A percentile compares a stretch with the other conserved stretches of the same genome.
Evolutionary conservation across 2,113 vertebrate genomes (phyloP).

Genomic region (Parotia lawesii): DNA sequence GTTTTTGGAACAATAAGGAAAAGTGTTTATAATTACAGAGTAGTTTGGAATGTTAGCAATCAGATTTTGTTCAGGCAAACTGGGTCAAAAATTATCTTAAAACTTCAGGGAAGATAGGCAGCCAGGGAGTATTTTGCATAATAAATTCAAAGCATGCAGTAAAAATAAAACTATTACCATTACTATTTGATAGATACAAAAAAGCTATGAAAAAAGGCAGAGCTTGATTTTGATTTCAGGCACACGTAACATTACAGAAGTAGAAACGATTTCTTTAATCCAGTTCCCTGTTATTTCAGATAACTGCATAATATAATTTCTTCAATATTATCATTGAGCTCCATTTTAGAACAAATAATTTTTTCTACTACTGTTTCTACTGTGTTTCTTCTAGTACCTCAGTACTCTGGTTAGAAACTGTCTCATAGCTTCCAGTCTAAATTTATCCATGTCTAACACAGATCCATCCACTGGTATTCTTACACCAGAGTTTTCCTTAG

Average conservation of each 20-base stretch:
- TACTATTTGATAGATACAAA: background rate
- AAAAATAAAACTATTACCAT: background rate
- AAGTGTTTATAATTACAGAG: conserved; percentile 38
- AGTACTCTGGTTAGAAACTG: background rate
- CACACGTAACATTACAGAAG: background rate
- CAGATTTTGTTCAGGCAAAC: conserved; percentile 4
- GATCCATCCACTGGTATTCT: background rate
- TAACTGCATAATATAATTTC: background rate
- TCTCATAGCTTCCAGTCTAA: background rate
- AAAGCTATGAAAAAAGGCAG: background rate
- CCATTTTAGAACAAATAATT: background rate
- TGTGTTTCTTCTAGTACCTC: background rate
- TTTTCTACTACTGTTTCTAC: background rate
- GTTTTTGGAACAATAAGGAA: conserved; percentile 12
- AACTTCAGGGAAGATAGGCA: background rate
- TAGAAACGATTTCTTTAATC: background rate
- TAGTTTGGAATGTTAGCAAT: conserved; percentile 24
- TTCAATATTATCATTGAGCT: background rate
- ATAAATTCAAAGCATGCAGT: background rate
- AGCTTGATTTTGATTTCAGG: background rate
- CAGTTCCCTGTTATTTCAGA: background rate
- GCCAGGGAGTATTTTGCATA: conserved; percentile 2
- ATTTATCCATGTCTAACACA: background rate
- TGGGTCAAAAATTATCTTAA: conserved; percentile 17
- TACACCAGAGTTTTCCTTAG: background rate